phyloP scores from a whole-genome alignment of 2,113 vertebrate genomes.

The Malurus alboscapulatus region DNA sequence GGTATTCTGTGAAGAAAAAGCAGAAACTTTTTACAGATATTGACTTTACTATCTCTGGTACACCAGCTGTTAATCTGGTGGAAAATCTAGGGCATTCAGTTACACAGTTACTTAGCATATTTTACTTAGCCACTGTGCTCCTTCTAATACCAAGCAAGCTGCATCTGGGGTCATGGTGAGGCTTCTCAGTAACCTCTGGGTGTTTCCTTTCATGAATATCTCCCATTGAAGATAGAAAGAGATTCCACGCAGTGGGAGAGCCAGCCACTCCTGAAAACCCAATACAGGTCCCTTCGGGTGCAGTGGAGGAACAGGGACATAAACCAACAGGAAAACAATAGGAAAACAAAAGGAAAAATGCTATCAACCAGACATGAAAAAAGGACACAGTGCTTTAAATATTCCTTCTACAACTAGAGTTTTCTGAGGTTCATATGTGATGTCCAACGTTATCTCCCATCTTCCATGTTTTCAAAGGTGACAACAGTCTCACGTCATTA shows the following conservation, averaged over 20 bases:
- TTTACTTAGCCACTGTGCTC: conserved; percentile 13
- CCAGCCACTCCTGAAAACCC: background rate
- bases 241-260: background rate
- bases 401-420: background rate
- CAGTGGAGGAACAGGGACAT: background rate
- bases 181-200: conserved; percentile 33
- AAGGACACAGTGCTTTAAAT: background rate
- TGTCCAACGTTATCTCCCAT: background rate
- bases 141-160: background rate
- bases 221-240: background rate
- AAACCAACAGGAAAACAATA: background rate
- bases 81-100: conserved; percentile 50
- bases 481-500: background rate
- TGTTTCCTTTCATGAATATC: conserved; percentile 46
- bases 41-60: background rate
- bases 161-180: background rate
- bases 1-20: background rate
- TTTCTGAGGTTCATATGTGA: background rate
- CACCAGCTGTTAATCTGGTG: conserved; percentile 31
- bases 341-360: accelerated
- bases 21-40: background rate
- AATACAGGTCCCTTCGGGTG: background rate
- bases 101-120: conserved; percentile 31
- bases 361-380: background rate
- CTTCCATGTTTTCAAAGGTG: background rate